These are phyloP conservation scores for Tympanoctomys barrerae DNA, from an alignment of 2,797 vertebrate genomes.

Conservation along the genomic window DNA sequence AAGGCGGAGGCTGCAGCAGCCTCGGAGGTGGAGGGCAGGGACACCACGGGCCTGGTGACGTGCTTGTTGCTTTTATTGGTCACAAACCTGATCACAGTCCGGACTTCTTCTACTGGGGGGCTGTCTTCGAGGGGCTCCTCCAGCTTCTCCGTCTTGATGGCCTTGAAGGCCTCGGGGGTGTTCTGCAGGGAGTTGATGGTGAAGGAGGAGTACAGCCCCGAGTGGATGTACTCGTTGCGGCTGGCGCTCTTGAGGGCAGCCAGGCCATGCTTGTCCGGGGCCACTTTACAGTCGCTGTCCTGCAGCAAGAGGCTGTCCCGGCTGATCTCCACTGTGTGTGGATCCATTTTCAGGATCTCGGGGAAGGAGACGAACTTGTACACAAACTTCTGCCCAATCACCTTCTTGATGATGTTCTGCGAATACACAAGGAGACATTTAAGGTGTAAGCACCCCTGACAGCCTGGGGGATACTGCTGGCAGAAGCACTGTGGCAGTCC, in stretches of 20 bases:
- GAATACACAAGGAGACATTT: conserved; percentile 81
- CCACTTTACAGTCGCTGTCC: conserved; percentile 89
- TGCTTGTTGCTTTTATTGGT: conserved; percentile 91
- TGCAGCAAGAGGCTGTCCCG: conserved; percentile 92
- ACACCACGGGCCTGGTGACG: conserved; percentile 89
- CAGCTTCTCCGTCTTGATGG: conserved; percentile 91
- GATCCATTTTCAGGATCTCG: conserved; percentile 97
- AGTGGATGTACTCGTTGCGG: conserved; percentile 95
- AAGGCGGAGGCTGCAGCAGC: conserved; percentile 88
- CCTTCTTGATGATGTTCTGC: conserved; percentile 99
- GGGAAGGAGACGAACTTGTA: conserved; percentile 99
- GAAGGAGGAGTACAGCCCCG: conserved; percentile 96
- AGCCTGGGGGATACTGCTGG: rapidly evolving
- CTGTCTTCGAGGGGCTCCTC: conserved; percentile 89
- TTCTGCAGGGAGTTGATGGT: conserved; percentile 94
- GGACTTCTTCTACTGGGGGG: conserved; percentile 92
- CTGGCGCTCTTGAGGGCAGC: conserved; percentile 90
- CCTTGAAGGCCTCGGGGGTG: conserved; percentile 91
- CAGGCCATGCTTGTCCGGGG: conserved; percentile 89
- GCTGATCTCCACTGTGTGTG: conserved; percentile 93
- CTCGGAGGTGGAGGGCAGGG: conserved; percentile 90
- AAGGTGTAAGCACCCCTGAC: conserved; percentile 18
- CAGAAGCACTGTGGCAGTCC: rapidly evolving
- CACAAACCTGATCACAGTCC: conserved; percentile 97
- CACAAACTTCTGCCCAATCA: conserved; percentile 98